These are phyloP conservation scores for Equus quagga DNA, from an alignment of 2,113 vertebrate genomes.

Conservation along the genomic window DNA sequence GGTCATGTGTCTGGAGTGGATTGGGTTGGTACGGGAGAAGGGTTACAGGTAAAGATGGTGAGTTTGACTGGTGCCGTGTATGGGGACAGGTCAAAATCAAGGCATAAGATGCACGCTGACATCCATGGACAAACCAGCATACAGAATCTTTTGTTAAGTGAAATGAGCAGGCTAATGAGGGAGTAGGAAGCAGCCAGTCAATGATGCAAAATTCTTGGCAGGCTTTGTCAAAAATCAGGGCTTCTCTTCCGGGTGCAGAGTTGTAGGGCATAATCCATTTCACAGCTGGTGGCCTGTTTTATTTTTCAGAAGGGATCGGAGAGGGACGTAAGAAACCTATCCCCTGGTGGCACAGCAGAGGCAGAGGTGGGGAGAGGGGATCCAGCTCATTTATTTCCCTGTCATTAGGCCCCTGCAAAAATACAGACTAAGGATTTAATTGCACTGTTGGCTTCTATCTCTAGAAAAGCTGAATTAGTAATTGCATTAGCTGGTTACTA, in stretches of 20 bases:
- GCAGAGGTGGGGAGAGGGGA: background rate
- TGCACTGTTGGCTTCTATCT: constrained; percentile 42
- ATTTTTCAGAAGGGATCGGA: background rate
- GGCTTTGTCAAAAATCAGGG: background rate
- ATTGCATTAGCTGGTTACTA: constrained; percentile 63
- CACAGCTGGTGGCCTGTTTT: constrained; percentile 24
- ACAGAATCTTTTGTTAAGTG: background rate
- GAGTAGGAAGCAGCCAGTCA: background rate
- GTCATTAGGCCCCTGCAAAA: constrained; percentile 50
- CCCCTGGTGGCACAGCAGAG: background rate
- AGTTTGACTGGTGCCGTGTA: background rate
- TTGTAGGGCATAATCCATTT: background rate
- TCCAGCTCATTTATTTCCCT: constrained; percentile 24
- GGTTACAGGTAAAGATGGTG: background rate
- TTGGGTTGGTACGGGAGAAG: background rate
- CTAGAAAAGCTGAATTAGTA: constrained; percentile 49
- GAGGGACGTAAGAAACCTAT: background rate
- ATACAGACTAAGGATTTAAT: constrained; percentile 42
- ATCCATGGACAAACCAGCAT: background rate
- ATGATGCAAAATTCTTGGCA: constrained; percentile 1
- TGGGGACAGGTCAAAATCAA: background rate
- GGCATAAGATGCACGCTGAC: accelerated
- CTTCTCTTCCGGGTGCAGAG: constrained; percentile 46
- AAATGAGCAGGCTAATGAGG: background rate
- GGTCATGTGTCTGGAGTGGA: background rate